A percentile compares a stretch with the other conserved stretches of the same genome.
phyloP scores from a whole-genome alignment of 2,113 vertebrate species.

The Crotalus horridus region DNA sequence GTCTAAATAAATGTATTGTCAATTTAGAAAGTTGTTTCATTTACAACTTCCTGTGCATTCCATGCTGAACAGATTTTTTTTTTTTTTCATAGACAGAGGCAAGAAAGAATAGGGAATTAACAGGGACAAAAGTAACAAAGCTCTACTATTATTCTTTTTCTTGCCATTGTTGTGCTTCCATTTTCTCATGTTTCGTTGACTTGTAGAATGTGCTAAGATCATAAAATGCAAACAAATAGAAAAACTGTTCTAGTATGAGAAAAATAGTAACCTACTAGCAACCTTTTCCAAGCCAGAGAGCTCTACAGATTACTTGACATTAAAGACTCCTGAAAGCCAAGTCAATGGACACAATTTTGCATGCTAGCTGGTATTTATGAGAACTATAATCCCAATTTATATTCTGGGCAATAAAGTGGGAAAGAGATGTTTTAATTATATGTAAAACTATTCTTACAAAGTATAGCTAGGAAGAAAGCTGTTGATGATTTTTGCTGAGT shows the following conservation, averaged over 20 bases:
- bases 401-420: neutral
- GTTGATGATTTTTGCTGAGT: neutral
- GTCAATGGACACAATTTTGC: neutral
- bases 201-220: neutral
- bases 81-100: constrained; percentile 18
- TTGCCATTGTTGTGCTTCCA: neutral
- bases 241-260: neutral
- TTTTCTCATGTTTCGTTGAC: neutral
- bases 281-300: neutral
- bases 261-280: neutral
- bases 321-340: neutral
- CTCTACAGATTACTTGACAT: neutral
- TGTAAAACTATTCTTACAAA: neutral
- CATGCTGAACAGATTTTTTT: constrained; percentile 38
- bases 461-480: neutral
- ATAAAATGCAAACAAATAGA: neutral
- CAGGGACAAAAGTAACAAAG: neutral
- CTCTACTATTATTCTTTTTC: neutral
- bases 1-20: constrained; percentile 57
- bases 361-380: neutral
- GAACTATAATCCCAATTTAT: neutral
- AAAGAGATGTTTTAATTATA: neutral
- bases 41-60: constrained; percentile 21
- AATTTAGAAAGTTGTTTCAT: constrained; percentile 43
- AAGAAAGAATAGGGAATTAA: constrained; percentile 14